These are phyloP conservation scores for Euplexia lucipara DNA, from an alignment of 2,888 invertebrate species.

Conservation along the genomic window DNA sequence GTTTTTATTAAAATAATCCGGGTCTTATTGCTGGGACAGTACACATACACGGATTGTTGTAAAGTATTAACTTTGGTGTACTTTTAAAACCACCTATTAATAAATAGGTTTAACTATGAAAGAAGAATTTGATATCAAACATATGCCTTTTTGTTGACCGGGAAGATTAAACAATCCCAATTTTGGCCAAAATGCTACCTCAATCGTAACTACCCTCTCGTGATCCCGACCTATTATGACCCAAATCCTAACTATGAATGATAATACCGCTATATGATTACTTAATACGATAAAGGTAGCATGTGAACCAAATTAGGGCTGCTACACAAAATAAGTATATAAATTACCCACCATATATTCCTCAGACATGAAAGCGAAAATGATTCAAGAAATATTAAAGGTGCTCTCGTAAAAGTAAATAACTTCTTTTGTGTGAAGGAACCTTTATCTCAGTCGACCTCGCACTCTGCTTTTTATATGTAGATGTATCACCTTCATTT, in stretches of 20 bases:
- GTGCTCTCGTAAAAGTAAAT: conserved; percentile 69
- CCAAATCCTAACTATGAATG: conserved; percentile 41
- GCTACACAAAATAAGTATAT: conserved; percentile 30
- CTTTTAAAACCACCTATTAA: not conserved
- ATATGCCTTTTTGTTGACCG: conserved; percentile 13
- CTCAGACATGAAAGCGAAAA: conserved; percentile 45
- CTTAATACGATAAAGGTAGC: conserved; percentile 22
- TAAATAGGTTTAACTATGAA: conserved; percentile 19
- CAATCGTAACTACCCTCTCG: conserved; percentile 23
- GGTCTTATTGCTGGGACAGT: conserved; percentile 30
- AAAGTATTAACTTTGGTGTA: conserved; percentile 10
- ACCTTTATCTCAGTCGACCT: conserved; percentile 62
- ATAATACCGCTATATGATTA: conserved; percentile 37
- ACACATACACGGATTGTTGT: not conserved
- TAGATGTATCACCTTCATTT: conserved; percentile 54
- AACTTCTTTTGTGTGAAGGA: conserved; percentile 66
- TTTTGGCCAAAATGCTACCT: conserved; percentile 11
- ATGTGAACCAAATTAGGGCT: conserved; percentile 40
- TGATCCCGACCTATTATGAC: conserved; percentile 36
- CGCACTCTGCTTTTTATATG: conserved; percentile 54
- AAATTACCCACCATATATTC: conserved; percentile 22
- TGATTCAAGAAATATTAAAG: conserved; percentile 61
- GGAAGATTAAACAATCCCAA: conserved; percentile 22
- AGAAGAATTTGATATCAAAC: conserved; percentile 16
- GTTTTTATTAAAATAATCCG: conserved; percentile 65